Conservation (phyloP, 2,888 invertebrate species). For the Cephus sareptanus region DNA sequence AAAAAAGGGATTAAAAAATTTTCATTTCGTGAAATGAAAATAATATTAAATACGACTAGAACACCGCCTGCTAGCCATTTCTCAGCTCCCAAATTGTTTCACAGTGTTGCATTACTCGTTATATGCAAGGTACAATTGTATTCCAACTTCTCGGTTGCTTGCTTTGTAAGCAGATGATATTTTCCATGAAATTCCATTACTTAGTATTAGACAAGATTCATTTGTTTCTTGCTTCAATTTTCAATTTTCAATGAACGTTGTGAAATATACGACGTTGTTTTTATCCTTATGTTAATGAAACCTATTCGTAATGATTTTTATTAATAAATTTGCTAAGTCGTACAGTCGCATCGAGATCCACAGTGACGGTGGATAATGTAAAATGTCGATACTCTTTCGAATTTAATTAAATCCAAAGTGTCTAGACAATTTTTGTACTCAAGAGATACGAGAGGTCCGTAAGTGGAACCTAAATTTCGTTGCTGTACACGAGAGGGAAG, state of each 20-base stretch:
- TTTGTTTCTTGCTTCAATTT: background rate
- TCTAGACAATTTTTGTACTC: background rate
- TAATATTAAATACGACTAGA: slow-evolving; percentile 38
- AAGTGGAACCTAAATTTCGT: background rate
- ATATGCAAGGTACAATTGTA: background rate
- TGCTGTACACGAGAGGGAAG: background rate
- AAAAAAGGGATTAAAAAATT: slow-evolving; percentile 27
- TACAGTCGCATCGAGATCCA: background rate
- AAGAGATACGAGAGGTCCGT: background rate
- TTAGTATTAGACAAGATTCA: background rate
- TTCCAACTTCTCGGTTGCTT: background rate
- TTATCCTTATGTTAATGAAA: background rate
- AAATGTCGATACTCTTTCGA: background rate
- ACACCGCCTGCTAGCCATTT: slow-evolving; percentile 28
- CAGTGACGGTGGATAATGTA: background rate
- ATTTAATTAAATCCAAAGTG: background rate
- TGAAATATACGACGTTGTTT: background rate
- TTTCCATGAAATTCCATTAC: background rate
- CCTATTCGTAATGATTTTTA: background rate
- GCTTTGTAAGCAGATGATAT: background rate
- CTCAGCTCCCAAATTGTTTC: slow-evolving; percentile 26
- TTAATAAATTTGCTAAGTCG: background rate
- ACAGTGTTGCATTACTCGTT: background rate
- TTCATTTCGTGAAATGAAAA: slow-evolving; percentile 42
- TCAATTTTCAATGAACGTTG: too few species aligned